Percentiles rank a stretch among this genome's conserved stretches.
These are phyloP conservation scores for Andrena chrysosceles DNA, from an alignment of 2,888 invertebrate genomes.

Conservation along the genomic window DNA sequence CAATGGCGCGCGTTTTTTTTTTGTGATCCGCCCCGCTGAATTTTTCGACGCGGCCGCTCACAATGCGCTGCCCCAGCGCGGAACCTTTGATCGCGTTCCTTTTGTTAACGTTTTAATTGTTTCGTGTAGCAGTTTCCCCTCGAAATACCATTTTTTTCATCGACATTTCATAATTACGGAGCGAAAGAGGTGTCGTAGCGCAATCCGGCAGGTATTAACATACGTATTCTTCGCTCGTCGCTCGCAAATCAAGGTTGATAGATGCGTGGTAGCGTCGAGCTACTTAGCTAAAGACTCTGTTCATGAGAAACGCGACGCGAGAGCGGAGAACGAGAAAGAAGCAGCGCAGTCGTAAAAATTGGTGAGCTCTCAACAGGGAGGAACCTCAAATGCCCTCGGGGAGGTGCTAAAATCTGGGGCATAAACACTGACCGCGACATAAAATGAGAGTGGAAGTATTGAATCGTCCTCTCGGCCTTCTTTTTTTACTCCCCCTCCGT, in stretches of 20 bases:
- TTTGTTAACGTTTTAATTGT: slow-evolving; percentile 33
- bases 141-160: not conserved
- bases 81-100: slow-evolving; percentile 27
- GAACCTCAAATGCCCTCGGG: slow-evolving; percentile 74
- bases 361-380: slow-evolving; percentile 76
- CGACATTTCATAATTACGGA: not conserved
- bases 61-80: slow-evolving; percentile 28
- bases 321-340: slow-evolving; percentile 30
- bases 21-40: slow-evolving; percentile 45
- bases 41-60: slow-evolving; percentile 44
- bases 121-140: slow-evolving; percentile 14
- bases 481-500: slow-evolving; percentile 38
- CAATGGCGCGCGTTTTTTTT: slow-evolving; percentile 45
- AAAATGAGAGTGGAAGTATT: slow-evolving; percentile 77
- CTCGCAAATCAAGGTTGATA: no score
- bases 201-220: not conserved
- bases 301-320: slow-evolving; percentile 28
- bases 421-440: slow-evolving; percentile 82
- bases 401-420: slow-evolving; percentile 81
- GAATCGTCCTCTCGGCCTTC: slow-evolving; percentile 73
- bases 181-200: not conserved
- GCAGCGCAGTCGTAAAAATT: slow-evolving; percentile 76
- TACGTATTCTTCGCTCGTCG: not conserved
- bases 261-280: not conserved
- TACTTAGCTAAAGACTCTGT: slow-evolving; percentile 49